These are phyloP conservation scores for Cirrhinus molitorella DNA, from an alignment of 2,797 vertebrate genomes.

Conservation along the genomic window DNA sequence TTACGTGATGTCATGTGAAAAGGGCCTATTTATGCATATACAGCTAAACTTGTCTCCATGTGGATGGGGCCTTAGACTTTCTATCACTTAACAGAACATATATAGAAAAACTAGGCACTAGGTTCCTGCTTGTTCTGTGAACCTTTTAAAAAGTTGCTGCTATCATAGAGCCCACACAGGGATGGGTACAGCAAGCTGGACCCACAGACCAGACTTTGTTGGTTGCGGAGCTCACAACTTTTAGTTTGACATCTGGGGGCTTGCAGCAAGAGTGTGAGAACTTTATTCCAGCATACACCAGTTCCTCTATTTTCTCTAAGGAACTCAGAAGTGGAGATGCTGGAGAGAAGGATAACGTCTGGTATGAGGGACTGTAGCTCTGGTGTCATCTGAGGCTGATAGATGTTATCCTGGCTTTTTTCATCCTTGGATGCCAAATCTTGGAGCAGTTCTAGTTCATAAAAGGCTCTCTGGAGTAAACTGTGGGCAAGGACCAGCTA, in stretches of 20 bases:
- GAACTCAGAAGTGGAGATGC: neutral
- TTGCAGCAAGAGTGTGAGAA: constrained; percentile 13
- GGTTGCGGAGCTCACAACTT: neutral
- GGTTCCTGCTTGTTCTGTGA: no score
- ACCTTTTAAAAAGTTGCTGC: no score
- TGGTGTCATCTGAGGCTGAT: neutral
- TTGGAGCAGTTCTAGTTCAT: neutral
- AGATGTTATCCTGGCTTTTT: neutral
- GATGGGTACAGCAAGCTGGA: no score
- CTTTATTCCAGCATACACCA: constrained; percentile 24
- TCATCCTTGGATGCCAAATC: neutral
- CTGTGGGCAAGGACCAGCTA: no score
- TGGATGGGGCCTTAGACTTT: no score
- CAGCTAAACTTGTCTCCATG: no score
- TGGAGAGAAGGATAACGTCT: neutral
- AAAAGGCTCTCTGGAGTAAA: neutral
- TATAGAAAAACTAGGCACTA: no score
- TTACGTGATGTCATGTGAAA: no score
- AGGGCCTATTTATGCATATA: no score
- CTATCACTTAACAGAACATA: no score
- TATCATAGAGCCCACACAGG: neutral
- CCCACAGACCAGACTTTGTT: neutral
- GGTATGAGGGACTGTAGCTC: neutral
- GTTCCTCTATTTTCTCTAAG: constrained; percentile 22
- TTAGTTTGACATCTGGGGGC: neutral